A percentile compares a stretch with the other conserved stretches of the same genome.
These are phyloP conservation scores for Podabrus alpinus DNA, from an alignment of 2,888 invertebrate species.

Conservation along the genomic window DNA sequence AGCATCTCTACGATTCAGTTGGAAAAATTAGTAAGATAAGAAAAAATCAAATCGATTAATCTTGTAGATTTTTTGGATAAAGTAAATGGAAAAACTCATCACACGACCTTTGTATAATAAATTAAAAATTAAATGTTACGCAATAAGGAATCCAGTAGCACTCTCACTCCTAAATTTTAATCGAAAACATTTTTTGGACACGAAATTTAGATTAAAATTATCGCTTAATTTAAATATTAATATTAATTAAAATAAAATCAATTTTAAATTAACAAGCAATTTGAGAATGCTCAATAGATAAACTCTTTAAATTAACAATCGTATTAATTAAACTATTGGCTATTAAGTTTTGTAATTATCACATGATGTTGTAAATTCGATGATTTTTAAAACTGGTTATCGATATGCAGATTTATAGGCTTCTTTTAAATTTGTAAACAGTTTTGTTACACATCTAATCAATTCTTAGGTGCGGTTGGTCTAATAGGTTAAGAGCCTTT, in stretches of 20 bases:
- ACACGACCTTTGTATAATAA: not conserved
- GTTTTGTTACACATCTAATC: not conserved
- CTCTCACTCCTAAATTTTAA: not conserved
- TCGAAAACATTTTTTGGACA: not conserved
- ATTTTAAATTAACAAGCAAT: conserved; percentile 1
- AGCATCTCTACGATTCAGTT: not conserved
- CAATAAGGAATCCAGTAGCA: not conserved
- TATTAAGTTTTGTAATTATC: conserved; percentile 1
- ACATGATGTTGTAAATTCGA: not conserved
- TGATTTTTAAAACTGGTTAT: conserved; percentile 1
- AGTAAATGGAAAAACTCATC: not conserved
- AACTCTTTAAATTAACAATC: not conserved
- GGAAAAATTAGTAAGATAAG: not conserved
- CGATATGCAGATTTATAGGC: not conserved
- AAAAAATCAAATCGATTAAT: not conserved
- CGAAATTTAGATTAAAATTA: conserved; percentile 3
- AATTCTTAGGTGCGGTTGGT: conserved; percentile 1
- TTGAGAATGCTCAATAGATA: not conserved
- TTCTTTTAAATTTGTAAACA: not conserved
- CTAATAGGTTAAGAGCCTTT: not conserved
- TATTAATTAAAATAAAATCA: not conserved
- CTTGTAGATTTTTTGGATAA: not conserved
- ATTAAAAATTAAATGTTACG: not conserved
- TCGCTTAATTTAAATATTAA: not conserved
- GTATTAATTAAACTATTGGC: conserved; percentile 5